These are phyloP conservation scores for Rhopalosiphum nymphaeae DNA, from an alignment of 2,888 invertebrate genomes.

Conservation along the genomic window DNA sequence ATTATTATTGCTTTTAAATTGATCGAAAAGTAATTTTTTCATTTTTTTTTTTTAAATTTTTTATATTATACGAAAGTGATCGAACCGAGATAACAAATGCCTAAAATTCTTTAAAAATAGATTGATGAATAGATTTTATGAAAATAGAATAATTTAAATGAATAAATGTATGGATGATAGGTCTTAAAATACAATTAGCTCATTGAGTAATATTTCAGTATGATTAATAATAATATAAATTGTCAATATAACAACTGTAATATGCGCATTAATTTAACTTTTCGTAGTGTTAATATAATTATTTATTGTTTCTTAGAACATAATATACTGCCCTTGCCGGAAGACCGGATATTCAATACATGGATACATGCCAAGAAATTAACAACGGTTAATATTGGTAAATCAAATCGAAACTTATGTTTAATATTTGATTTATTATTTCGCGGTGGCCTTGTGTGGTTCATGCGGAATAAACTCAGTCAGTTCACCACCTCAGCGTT, in stretches of 20 bases:
- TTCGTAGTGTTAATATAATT: not conserved
- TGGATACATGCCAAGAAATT: not conserved
- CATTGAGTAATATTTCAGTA: not conserved
- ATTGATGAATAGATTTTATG: not conserved
- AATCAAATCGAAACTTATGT: constrained; percentile 5
- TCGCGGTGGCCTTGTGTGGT: not conserved
- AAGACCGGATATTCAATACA: not conserved
- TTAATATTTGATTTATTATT: constrained; percentile 23
- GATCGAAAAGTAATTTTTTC: not conserved
- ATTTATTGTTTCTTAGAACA: not conserved
- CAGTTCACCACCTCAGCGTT: not conserved
- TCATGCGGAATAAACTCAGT: not conserved
- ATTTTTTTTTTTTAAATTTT: not conserved
- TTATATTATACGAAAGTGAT: accelerated
- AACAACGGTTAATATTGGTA: not conserved
- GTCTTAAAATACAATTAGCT: not conserved
- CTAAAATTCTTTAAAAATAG: not conserved
- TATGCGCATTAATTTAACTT: not conserved
- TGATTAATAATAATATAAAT: not conserved
- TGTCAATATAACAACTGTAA: not conserved
- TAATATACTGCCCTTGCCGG: not conserved
- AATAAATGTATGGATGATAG: not conserved
- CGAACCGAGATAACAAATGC: not conserved
- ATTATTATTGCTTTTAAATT: not conserved
- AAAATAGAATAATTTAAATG: not conserved